Evolutionary conservation across 2,797 vertebrate species (phyloP), one percentile per base, ranked within the genome.

Genomic region (Alcedo atthis): DNA sequence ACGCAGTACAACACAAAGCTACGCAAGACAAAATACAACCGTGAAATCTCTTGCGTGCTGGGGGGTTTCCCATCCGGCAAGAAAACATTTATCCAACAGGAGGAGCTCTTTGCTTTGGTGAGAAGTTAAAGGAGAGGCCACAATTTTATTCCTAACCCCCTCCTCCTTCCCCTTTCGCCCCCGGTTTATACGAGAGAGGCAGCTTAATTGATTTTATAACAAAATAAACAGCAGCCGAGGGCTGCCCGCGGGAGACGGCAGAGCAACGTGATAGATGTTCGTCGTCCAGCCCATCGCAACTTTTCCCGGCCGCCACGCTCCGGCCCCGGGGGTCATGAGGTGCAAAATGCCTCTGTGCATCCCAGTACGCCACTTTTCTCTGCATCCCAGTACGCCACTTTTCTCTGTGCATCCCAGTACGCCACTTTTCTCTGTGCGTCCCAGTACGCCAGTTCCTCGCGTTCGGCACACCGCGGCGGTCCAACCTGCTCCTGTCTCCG

Each of bases 181-280:
- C 63, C 70, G 63, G 69, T 96, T 92, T 69, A 82, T 86, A 84
- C n/a, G 70, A 92, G 75, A 87, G 84, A 63, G 81, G 89, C 94
- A 88, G 91, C 94, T 93, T 96, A 95, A 95, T 96, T 90, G 92
- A 94, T 96, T 94, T 93, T 91, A 90, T 95, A 95, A 94, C 91
- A 94, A 94, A 95, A 94, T 86, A 94, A 93, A 93, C 84, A 93
- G 74, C 83, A 93, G 80, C 69, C 77, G 64, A 92, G 62, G 83
- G 80, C 92, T 83, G 80, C 85, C 88, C 53, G 73, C 45, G 77
- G 85, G 82, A 93, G 76, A 21, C 51, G 42, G 59, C 84, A 10
- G 37, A 82, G 68, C 21, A 26, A 43, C 45, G 59, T 40, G 88
- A 71, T 73, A 71, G 67, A 89, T 89, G 79, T 58, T 5, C 13